Evolutionary conservation across 1,140 invertebrate genomes (phyloP).

Genomic region (Hyphantria cunea): DNA sequence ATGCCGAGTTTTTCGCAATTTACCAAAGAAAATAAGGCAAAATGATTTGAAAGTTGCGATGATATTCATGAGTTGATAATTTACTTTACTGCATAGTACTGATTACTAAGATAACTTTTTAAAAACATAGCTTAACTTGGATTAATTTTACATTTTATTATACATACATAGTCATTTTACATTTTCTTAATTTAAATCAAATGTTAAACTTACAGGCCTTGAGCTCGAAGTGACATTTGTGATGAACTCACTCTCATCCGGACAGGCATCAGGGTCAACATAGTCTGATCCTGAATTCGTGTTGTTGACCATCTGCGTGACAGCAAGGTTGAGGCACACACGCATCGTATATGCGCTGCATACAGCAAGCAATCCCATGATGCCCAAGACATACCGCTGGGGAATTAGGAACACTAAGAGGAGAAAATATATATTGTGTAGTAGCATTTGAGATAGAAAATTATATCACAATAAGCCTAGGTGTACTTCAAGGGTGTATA

Average conservation of each 20-base stretch:
- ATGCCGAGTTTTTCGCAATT: too few relatives aligned
- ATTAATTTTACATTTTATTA: too few relatives aligned
- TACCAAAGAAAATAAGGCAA: too few relatives aligned
- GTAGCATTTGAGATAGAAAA: not conserved
- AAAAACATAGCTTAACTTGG: too few relatives aligned
- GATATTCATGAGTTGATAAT: too few relatives aligned
- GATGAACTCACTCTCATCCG: slow-evolving; percentile 62
- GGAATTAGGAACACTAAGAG: slow-evolving; percentile 76
- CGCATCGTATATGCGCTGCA: slow-evolving; percentile 87
- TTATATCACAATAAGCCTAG: not conserved
- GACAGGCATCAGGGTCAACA: slow-evolving; percentile 64
- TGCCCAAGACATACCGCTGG: slow-evolving; percentile 81
- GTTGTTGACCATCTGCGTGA: slow-evolving; percentile 86
- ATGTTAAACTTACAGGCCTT: slow-evolving; percentile 58
- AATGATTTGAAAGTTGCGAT: too few relatives aligned
- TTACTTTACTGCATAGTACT: too few relatives aligned
- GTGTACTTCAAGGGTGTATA: too few relatives aligned
- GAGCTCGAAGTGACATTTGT: slow-evolving; percentile 58
- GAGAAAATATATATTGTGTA: slow-evolving; percentile 46
- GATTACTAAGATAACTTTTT: too few relatives aligned
- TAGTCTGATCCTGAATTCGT: slow-evolving; percentile 54
- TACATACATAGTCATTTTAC: too few relatives aligned
- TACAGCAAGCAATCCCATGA: slow-evolving; percentile 85
- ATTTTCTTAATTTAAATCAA: not conserved
- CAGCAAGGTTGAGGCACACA: slow-evolving; percentile 87